A percentile compares a stretch with the other conserved stretches of the same genome.
Conservation (phyloP, 2,797 vertebrate species). For the Tokudaia muenninki region DNA sequence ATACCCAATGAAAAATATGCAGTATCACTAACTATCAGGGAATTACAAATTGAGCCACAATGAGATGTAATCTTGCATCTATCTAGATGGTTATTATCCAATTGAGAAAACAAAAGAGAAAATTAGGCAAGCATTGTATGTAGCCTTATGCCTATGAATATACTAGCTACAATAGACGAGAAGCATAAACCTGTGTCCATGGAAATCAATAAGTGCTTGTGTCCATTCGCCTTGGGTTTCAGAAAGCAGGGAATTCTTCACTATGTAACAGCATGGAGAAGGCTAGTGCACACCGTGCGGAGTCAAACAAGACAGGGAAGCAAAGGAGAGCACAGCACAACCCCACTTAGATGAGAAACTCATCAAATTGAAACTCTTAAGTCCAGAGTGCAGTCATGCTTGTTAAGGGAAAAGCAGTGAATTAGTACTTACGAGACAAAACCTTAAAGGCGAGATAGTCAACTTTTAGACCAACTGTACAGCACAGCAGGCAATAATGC, state of each 20-base stretch:
- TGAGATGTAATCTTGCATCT: neutral
- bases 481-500: neutral
- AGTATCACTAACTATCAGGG: neutral
- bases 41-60: neutral
- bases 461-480: neutral
- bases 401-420: neutral
- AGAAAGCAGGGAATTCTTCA: neutral
- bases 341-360: too few species aligned
- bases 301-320: neutral
- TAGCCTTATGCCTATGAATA: rapidly evolving
- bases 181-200: neutral
- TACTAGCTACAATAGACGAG: neutral
- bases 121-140: neutral
- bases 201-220: neutral
- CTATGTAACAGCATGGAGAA: neutral
- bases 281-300: neutral
- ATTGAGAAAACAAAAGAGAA: neutral
- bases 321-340: neutral
- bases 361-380: neutral
- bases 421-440: neutral
- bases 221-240: neutral
- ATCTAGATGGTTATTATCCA: neutral
- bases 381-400: neutral
- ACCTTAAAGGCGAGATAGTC: neutral
- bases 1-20: neutral